Conservation (phyloP, 2,113 vertebrate genomes). For the Bothrops jararaca region DNA sequence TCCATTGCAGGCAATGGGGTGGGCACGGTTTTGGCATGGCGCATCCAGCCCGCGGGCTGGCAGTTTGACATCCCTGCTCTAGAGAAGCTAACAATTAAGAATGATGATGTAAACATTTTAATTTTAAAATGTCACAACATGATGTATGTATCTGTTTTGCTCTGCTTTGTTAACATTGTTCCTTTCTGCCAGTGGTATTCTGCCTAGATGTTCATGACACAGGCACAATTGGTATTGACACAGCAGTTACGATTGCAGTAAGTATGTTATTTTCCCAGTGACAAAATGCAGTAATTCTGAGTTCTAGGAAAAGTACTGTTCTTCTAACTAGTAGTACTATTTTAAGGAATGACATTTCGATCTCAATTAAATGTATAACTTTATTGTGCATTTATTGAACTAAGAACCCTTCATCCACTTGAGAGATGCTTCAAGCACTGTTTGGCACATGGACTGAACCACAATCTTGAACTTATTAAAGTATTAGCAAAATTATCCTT, state of each 20-base stretch:
- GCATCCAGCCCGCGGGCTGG: no score
- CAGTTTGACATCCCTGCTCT: no score
- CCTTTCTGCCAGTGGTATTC: neutral
- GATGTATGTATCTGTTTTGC: neutral
- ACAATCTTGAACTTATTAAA: conserved; percentile 3
- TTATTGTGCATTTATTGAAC: conserved; percentile 2
- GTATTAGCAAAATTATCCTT: conserved; percentile 9
- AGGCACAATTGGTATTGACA: neutral
- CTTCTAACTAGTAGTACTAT: neutral
- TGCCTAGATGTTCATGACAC: neutral
- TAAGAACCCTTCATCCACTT: neutral
- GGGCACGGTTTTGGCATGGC: no score
- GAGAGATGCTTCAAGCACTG: neutral
- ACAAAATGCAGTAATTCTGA: neutral
- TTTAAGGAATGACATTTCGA: neutral
- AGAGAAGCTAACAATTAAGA: neutral
- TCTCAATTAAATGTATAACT: neutral
- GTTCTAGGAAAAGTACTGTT: neutral
- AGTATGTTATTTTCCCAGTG: neutral
- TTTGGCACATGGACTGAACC: neutral
- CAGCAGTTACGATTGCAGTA: neutral
- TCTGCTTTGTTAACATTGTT: neutral
- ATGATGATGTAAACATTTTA: neutral
- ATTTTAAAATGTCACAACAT: neutral
- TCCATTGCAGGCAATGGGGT: no score